Evolutionary conservation across 2,797 vertebrate genomes (phyloP), one percentile per base, ranked within the genome.

Genomic region (Cossypha caffra): DNA sequence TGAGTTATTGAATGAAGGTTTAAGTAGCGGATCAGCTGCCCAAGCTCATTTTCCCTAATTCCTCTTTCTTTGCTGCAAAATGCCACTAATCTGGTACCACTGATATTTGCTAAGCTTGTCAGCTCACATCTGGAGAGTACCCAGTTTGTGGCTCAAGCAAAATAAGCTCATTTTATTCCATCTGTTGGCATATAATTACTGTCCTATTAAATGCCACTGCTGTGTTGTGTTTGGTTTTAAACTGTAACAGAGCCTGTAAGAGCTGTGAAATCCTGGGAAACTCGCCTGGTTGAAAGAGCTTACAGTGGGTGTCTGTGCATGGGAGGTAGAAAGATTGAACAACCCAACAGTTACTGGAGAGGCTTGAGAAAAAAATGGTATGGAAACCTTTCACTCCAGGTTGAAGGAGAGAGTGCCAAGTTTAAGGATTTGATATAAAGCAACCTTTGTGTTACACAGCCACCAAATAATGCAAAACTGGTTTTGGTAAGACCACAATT

Each of bases 131-230:
- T 97, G 92, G 93, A 83, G 93, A 91, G 59, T 8, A 37, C 33
- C 82, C 94, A 95, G 71, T 55, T 84, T 72, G 88, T 92, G 90
- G 85, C 62, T 28, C 87, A 43, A 79, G 68, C 45, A 90, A 94
- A 95, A 67, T 75, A 90, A 81, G 35, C 85, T 95, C 89, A 72
- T 93, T 94, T 63, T 67, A 88, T 81, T 97, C 95, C 96, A 96
- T 95, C 58, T 95, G 75, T 13, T 97, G 95, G 90, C 94, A 95
- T 86, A 86, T 59, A 92, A 81, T n/a, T 71, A 18, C 54, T 88
- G 61, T 88, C 83, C 64, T 86, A 88, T 77, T 88, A 97, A 96
- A 97, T 96, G 93, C 80, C 93, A 95, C 92, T 90, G 75, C 48
- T 50, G 68, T 58, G 54, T 51, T 96, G 84, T 95, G 73, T 90